These are phyloP conservation scores for Rhogogaster chlorosoma DNA, from an alignment of 2,888 invertebrate species.

Conservation along the genomic window DNA sequence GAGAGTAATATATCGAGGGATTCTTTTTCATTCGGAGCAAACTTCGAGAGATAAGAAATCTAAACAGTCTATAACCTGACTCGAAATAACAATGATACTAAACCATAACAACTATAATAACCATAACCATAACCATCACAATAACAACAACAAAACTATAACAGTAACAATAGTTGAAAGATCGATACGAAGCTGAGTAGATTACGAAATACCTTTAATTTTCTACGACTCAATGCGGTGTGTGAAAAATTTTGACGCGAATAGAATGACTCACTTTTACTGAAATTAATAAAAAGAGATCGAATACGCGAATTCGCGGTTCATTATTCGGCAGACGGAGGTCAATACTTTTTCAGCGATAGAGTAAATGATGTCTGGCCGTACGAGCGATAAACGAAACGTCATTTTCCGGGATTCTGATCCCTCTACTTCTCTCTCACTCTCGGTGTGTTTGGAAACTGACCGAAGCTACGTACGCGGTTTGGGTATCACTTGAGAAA, in stretches of 20 bases:
- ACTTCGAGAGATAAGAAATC: slow-evolving; percentile 12
- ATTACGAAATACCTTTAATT: background rate
- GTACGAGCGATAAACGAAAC: slow-evolving; percentile 15
- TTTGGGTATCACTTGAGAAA: background rate
- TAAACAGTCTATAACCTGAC: background rate
- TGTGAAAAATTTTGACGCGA: background rate
- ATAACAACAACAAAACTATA: background rate
- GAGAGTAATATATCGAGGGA: background rate
- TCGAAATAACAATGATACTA: background rate
- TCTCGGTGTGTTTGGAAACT: background rate
- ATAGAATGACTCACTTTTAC: background rate
- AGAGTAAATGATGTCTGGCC: background rate
- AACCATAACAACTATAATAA: background rate
- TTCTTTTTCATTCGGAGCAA: background rate
- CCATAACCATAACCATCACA: background rate
- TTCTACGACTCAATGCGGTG: background rate
- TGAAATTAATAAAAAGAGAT: background rate
- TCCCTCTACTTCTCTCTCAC: background rate
- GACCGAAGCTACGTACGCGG: background rate
- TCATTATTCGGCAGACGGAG: background rate
- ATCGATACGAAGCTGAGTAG: background rate
- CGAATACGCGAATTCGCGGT: background rate
- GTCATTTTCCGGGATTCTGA: slow-evolving; percentile 6
- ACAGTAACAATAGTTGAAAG: background rate
- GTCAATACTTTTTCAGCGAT: background rate